A percentile compares a stretch with the other conserved stretches of the same genome.
These are phyloP conservation scores for Entomyzon cyanotis DNA, from an alignment of 2,113 vertebrate genomes.

Conservation along the genomic window DNA sequence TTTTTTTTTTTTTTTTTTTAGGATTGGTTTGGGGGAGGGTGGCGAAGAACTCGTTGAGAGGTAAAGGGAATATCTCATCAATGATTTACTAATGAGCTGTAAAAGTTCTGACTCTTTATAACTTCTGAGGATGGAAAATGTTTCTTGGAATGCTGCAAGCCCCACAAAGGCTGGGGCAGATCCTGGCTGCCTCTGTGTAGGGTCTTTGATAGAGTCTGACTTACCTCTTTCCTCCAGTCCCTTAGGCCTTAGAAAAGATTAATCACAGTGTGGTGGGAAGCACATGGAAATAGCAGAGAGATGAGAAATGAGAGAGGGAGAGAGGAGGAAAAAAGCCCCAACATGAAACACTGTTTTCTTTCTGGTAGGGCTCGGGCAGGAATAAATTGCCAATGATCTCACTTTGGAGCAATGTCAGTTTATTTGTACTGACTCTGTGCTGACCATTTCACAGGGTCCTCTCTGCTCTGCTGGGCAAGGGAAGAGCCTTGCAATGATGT, in stretches of 20 bases:
- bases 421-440: slow-evolving; percentile 74
- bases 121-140: slow-evolving; percentile 55
- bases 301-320: slow-evolving; percentile 70
- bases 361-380: slow-evolving; percentile 75
- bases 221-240: slow-evolving; percentile 69
- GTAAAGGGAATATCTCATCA: slow-evolving; percentile 59
- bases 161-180: slow-evolving; percentile 61
- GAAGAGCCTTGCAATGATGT: slow-evolving; percentile 23
- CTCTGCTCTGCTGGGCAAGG: slow-evolving; percentile 16
- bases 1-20: slow-evolving; percentile 28
- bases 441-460: slow-evolving; percentile 67
- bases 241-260: slow-evolving; percentile 71
- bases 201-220: slow-evolving; percentile 69
- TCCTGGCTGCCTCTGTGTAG: slow-evolving; percentile 67
- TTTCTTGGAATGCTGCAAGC: slow-evolving; percentile 60
- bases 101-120: slow-evolving; percentile 44
- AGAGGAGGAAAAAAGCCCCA: slow-evolving; percentile 66
- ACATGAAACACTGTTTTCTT: slow-evolving; percentile 78
- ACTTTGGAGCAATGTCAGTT: slow-evolving; percentile 74
- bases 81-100: slow-evolving; percentile 60
- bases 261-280: slow-evolving; percentile 76
- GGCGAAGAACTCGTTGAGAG: slow-evolving; percentile 33
- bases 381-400: slow-evolving; percentile 78
- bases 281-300: slow-evolving; percentile 69
- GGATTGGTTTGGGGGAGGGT: slow-evolving; percentile 4